These are phyloP conservation scores for Cosmopolites sordidus DNA, from an alignment of 2,888 invertebrate genomes.

Conservation along the genomic window DNA sequence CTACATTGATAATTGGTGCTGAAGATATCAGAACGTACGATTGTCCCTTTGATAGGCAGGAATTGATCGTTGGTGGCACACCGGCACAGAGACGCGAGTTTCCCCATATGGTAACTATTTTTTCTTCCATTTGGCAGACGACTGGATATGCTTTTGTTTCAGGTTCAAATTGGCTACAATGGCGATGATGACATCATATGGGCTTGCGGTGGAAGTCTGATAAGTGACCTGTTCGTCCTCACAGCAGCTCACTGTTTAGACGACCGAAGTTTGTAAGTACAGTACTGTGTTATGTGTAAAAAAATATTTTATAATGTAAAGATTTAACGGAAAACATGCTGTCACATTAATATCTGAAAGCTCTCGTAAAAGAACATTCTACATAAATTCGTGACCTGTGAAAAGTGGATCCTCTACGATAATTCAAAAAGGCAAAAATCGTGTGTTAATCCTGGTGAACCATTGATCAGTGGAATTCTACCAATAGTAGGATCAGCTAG, in stretches of 20 bases:
- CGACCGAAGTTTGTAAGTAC: constrained; percentile 26
- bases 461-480: too few species aligned
- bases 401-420: too few species aligned
- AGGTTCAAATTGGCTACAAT: constrained; percentile 42
- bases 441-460: too few species aligned
- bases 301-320: too few species aligned
- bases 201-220: constrained; percentile 64
- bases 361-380: too few species aligned
- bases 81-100: constrained; percentile 49
- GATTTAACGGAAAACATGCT: too few species aligned
- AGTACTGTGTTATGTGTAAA: too few species aligned
- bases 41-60: constrained; percentile 46
- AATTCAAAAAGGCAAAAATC: too few species aligned
- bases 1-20: constrained; percentile 38
- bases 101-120: constrained; percentile 56
- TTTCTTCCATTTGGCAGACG: not conserved
- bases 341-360: too few species aligned
- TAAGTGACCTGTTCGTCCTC: constrained; percentile 60
- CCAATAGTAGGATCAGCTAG: too few species aligned
- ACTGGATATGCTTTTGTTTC: constrained; percentile 11
- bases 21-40: constrained; percentile 32
- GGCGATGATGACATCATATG: constrained; percentile 45
- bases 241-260: constrained; percentile 64
- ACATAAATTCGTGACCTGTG: too few species aligned
- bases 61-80: constrained; percentile 49